Conservation (phyloP, 2,797 vertebrate genomes). For the Fundulus diaphanus region DNA sequence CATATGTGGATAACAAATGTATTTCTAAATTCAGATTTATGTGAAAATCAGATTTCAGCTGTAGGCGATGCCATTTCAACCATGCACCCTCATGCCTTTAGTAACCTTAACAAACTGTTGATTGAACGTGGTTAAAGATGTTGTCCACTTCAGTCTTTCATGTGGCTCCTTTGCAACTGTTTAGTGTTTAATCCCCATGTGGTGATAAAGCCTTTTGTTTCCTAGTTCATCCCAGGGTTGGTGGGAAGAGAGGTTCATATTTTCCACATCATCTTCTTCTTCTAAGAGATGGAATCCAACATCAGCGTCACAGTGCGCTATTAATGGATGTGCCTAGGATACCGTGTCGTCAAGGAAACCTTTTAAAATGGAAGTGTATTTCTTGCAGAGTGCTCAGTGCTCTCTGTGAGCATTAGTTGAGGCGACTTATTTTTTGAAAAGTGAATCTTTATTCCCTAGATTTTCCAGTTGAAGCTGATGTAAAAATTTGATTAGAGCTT, state of each 20-base stretch:
- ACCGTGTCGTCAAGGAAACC: slow-evolving; percentile 75
- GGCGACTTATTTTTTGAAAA: slow-evolving; percentile 11
- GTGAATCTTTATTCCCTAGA: slow-evolving; percentile 19
- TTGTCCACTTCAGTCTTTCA: slow-evolving; percentile 45
- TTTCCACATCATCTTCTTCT: slow-evolving; percentile 42
- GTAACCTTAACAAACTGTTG: slow-evolving; percentile 31
- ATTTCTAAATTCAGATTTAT: too few relatives aligned
- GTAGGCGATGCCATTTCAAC: slow-evolving; percentile 10
- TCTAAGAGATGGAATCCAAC: slow-evolving; percentile 52
- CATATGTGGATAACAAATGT: too few relatives aligned
- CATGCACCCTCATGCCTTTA: slow-evolving; percentile 21
- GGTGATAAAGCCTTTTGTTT: slow-evolving; percentile 42
- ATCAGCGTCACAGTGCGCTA: slow-evolving; percentile 69
- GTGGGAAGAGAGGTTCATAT: slow-evolving; percentile 34
- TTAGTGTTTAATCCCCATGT: slow-evolving; percentile 25
- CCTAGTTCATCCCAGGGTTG: slow-evolving; percentile 23
- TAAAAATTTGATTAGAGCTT: slow-evolving; percentile 30
- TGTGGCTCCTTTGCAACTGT: slow-evolving; percentile 11
- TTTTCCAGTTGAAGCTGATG: not conserved
- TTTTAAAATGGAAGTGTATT: slow-evolving; percentile 56
- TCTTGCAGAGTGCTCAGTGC: slow-evolving; percentile 34
- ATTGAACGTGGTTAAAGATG: slow-evolving; percentile 45
- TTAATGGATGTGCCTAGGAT: slow-evolving; percentile 72
- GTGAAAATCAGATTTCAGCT: not conserved
- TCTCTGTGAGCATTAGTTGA: slow-evolving; percentile 19